Base-by-base conservation (phyloP, 2,888 invertebrate genomes). In the Ophion slaviceki region DNA sequence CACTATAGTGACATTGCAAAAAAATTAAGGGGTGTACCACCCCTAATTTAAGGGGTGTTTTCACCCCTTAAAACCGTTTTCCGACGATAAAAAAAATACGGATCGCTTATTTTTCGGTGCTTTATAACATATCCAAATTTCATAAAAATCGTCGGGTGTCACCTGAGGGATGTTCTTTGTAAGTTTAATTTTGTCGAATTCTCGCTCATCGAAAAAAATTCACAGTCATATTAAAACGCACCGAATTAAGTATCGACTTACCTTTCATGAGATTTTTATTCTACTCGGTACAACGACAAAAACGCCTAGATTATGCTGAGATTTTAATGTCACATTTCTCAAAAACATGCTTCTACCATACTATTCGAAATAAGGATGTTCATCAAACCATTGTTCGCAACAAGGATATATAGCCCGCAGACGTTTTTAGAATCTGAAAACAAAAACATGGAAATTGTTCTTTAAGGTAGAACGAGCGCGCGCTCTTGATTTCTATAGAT, bases 401-500 rank as follows among this genome's bases (percentile, higher is more conserved):
- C 77, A 87, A 75, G 6, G 87, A 88, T 10, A 87, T 61, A 36
- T 85, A 88, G 66, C 84, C 80, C 57, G 76, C 67, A 0, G 85
- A 17, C 7, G 88, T 87, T 83, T 87, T 89, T 1, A 89, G n/a
- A 11, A 89, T 77, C 89, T 89, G 77, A 17, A 36, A 45, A 67
- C 6, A 61, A 3, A 36, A 20, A 2, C 40, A 57, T 20, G 6
- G 32, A 32, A 24, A 11, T 59, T 32, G 32, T 20, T 24, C 10
- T 47, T 14, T 53, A 24, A 24, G 24, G 24, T 24, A 24, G 24
- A 24, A 24, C 24, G 24, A 24, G 24, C 24, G 24, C 24, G 24
- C 24, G 24, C 24, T 24, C 24, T 24, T 24, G 24, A 24, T 24
- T 24, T 24, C 24, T 24, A 1, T 24, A 24, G 24, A 24, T 24